Base-by-base conservation (phyloP, 2,797 vertebrate genomes). In the Harpagifer antarcticus region DNA sequence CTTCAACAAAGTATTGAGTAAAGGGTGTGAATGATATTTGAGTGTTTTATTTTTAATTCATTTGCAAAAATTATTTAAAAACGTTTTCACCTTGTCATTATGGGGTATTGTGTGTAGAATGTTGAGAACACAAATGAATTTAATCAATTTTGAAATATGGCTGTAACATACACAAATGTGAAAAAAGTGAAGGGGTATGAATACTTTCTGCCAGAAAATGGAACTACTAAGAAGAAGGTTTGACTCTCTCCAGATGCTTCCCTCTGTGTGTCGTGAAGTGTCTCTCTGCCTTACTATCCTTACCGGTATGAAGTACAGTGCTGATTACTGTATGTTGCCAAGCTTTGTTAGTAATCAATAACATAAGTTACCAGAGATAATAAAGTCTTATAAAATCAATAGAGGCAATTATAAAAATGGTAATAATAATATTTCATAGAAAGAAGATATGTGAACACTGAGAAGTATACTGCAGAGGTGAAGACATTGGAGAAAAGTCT, bases 301-400 rank as follows among this genome's bases (percentile, higher is more conserved):
- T 72, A 78, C 50, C 61, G 58, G 14, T 40, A 4, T 86, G 76
- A 86, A 66, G 68, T 40, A 85, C 54, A 47, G 67, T 70, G 80
- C 31, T 63, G 37, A 61, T 56, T 12, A 23, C 23, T 23, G 23
- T 23, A 56, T 63, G 81, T 70, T 74, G 76, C 82, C 61, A 67
- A 70, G 68, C 76, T 75, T 45, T 65, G 50, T n/a, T 66, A 15
- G 6, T 5, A 19, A 82, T 88, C 85, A 48, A 86, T 85, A 45
- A 70, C 54, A 68, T 44, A 80, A 74, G 3, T 65, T 45, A 68
- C 7, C 77, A 49, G 58, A 44, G 53, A 80, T 74, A 73, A 83
- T 83, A 63, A 81, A 83, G 74, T 52, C 50, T 61, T 27, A 71
- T 54, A 4, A 47, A 78, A 86, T 88, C 84, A 68, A 88, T 84